Conservation (phyloP, 2,113 vertebrate genomes). For the Neolamprologus hecqui region DNA sequence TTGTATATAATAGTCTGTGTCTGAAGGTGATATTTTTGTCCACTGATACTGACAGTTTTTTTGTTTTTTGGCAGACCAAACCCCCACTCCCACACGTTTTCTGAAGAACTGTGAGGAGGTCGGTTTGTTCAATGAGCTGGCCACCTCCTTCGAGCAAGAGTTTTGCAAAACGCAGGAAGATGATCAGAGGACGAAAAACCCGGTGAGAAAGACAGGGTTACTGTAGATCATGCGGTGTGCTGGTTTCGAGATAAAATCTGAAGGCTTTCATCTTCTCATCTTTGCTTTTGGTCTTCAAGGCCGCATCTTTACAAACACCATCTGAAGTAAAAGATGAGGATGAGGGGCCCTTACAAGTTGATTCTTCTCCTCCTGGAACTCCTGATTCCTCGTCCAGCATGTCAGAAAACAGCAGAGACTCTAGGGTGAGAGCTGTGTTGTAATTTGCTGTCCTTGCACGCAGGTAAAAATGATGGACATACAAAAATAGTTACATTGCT, state of each 20-base stretch:
- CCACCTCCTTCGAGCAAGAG: constrained; percentile 93
- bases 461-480: neutral
- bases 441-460: neutral
- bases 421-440: constrained; percentile 37
- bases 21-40: neutral
- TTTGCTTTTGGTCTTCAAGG: constrained; percentile 16
- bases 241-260: neutral
- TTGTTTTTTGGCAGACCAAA: constrained; percentile 81
- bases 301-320: constrained; percentile 73
- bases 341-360: constrained; percentile 85
- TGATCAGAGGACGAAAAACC: constrained; percentile 77
- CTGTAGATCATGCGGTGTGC: neutral
- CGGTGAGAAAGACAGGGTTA: constrained; percentile 48
- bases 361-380: constrained; percentile 86
- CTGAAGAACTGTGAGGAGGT: constrained; percentile 98
- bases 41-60: neutral
- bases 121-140: constrained; percentile 93
- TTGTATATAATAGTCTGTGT: neutral
- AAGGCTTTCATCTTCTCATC: neutral
- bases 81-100: constrained; percentile 95
- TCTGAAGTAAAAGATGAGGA: constrained; percentile 85
- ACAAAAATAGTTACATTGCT: neutral
- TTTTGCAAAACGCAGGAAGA: constrained; percentile 91
- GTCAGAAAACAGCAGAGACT: constrained; percentile 64
- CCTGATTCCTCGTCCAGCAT: constrained; percentile 76